Conservation (phyloP, 1,140 invertebrate species). For the Drosophila nigromelanica region DNA sequence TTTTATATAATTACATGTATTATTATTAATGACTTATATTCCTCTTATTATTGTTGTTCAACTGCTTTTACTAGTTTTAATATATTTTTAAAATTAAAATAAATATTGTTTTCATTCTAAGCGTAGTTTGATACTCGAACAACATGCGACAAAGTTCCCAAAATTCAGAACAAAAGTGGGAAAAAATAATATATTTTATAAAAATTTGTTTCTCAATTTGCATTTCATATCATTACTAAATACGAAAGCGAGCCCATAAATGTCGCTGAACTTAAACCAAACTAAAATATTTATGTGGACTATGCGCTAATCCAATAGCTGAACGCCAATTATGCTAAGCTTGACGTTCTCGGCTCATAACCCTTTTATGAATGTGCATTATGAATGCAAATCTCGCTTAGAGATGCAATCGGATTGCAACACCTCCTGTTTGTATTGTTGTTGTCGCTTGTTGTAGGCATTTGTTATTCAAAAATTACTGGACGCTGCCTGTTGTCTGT, state of each 20-base stretch:
- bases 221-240: neutral
- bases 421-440: constrained; percentile 41
- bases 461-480: constrained; percentile 77
- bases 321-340: constrained; percentile 44
- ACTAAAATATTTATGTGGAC: constrained; percentile 30
- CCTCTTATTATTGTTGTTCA: too few species aligned
- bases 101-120: too few species aligned
- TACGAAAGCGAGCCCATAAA: neutral
- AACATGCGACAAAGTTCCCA: too few species aligned
- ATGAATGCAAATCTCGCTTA: constrained; percentile 70
- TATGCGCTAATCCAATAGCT: constrained; percentile 26
- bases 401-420: constrained; percentile 70
- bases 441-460: neutral
- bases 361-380: constrained; percentile 62
- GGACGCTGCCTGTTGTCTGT: constrained; percentile 8
- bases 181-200: too few species aligned
- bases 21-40: too few species aligned
- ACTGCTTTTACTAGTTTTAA: too few species aligned
- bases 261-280: neutral
- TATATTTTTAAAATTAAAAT: too few species aligned
- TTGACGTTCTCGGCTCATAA: constrained; percentile 49
- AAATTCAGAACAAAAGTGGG: neutral
- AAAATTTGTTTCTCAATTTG: too few species aligned
- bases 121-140: too few species aligned
- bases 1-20: too few species aligned